Base-by-base conservation (phyloP, 1,140 invertebrate genomes). In the Phortica variegata region DNA sequence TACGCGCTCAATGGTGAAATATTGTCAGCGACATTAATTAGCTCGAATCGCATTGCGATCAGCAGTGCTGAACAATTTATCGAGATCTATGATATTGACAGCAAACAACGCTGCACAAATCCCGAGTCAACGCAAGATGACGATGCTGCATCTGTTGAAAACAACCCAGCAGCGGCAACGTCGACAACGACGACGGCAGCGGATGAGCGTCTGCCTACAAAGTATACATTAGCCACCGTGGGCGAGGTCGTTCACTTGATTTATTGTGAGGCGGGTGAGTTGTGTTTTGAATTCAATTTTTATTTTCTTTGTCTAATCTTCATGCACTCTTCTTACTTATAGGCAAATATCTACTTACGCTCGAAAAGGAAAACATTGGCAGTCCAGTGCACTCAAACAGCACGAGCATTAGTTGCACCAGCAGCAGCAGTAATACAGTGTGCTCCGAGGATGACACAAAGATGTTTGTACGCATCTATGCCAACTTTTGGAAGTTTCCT, bases 401-500 rank as follows among this genome's bases (percentile, higher is more conserved):
- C 18, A 71, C 70, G 8, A 70, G 70, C 36, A 73, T 73, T 16
- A 73, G 70, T 31, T 73, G 70, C 46, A 73, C 70, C 33, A 73
- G 65, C 48, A 73, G 70, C 47, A 73, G 65, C 36, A 73, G 58
- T 43, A 65, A 70, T 38, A 71, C 58, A 1, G 66, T 71, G 5
- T 69, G 58, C 38, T 58, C 66, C 16, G 71, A 73, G 31, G 71
- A 74, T 20, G 71, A 73, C 18, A 73, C 61, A 1, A 74, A 74
- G 43, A 74, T 74, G 71, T 74, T 74, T 39, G 71, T 74, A 4
- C 63, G 71, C 9, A 69, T 74, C n/a, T 74, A 74, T 52, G 66
- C 71, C 2, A 74, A 74, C 43, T 74, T 74, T 43, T 73, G 61
- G 61, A 74, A 74, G 49, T 74, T 74, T 38, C 52, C 71, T 1